These are phyloP conservation scores for Epinotia ramella DNA, from an alignment of 2,888 invertebrate genomes.

Conservation along the genomic window DNA sequence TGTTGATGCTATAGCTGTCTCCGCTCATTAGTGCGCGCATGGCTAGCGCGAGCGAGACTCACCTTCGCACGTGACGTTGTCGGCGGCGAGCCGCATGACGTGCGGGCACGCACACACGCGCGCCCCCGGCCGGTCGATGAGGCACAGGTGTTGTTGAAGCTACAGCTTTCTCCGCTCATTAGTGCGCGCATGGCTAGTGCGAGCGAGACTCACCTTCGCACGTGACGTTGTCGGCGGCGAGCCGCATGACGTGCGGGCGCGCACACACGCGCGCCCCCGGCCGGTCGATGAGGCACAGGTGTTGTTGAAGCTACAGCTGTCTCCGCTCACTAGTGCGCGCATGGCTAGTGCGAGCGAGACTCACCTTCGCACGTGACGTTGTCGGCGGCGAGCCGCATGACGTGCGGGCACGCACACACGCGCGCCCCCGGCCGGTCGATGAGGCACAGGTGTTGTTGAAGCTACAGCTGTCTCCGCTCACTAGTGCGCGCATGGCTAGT, in stretches of 20 bases:
- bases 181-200: neutral
- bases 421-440: slow-evolving; percentile 81
- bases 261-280: slow-evolving; percentile 83
- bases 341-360: neutral
- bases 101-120: slow-evolving; percentile 88
- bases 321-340: neutral
- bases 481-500: neutral
- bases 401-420: slow-evolving; percentile 85
- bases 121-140: too few species aligned
- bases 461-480: neutral
- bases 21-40: too few species aligned
- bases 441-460: neutral
- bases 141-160: too few species aligned
- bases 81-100: slow-evolving; percentile 90
- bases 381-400: slow-evolving; percentile 90
- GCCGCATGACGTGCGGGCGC: slow-evolving; percentile 94
- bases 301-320: neutral
- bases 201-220: slow-evolving; percentile 82
- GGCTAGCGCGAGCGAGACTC: neutral
- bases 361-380: slow-evolving; percentile 87
- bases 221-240: slow-evolving; percentile 87
- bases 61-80: slow-evolving; percentile 89
- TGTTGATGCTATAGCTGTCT: too few species aligned
- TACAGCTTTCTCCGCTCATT: too few species aligned
- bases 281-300: slow-evolving; percentile 53